Percentiles rank a stretch among this genome's conserved stretches.
Evolutionary conservation across 2,888 invertebrate genomes (phyloP).

Genomic region (Diadegma fenestrale): DNA sequence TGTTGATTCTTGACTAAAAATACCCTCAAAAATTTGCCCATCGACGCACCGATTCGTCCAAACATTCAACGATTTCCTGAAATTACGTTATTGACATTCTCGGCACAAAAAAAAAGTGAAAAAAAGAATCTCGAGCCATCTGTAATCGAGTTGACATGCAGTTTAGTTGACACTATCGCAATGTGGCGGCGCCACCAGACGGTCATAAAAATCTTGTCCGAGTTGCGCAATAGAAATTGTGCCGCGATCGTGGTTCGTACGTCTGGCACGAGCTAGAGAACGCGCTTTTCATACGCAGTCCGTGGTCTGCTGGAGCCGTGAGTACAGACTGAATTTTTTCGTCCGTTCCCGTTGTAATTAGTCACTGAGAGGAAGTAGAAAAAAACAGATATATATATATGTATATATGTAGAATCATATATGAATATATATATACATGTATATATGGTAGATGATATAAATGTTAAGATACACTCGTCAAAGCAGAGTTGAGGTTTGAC

Average conservation of each 20-base stretch:
- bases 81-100: constrained; percentile 4
- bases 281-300: constrained; percentile 73
- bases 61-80: not conserved
- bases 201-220: constrained; percentile 7
- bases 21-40: not conserved
- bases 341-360: constrained; percentile 72
- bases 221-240: constrained; percentile 48
- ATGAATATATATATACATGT: constrained; percentile 14
- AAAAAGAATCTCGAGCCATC: not conserved
- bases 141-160: not conserved
- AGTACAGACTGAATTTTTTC: constrained; percentile 72
- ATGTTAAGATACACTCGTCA: constrained; percentile 26
- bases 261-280: constrained; percentile 33
- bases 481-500: constrained; percentile 47
- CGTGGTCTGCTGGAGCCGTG: constrained; percentile 77
- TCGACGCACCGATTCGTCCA: not conserved
- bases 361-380: not conserved
- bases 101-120: not conserved
- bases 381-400: not conserved
- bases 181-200: constrained; percentile 29
- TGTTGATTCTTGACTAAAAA: not conserved
- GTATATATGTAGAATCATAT: not conserved
- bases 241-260: constrained; percentile 22
- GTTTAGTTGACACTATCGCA: constrained; percentile 8
- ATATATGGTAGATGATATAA: constrained; percentile 23